A percentile compares a stretch with the other conserved stretches of the same genome.
Conservation (phyloP, 2,888 invertebrate species). For the Pachymerium ferrugineum region DNA sequence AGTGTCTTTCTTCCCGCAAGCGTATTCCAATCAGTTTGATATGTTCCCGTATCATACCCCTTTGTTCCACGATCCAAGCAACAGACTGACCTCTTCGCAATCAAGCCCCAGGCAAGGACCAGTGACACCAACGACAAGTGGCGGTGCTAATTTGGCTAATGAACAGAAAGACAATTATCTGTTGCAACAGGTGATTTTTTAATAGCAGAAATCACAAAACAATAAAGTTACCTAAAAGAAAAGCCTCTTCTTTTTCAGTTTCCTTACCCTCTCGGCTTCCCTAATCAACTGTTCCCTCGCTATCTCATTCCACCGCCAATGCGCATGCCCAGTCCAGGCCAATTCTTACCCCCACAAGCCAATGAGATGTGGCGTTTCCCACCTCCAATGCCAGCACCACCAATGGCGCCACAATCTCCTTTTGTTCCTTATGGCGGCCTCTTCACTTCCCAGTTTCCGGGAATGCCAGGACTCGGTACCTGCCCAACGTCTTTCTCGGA, state of each 20-base stretch:
- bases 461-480: not conserved
- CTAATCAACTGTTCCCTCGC: not conserved
- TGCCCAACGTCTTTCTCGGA: not conserved
- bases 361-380: not conserved
- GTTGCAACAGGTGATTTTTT: too few species aligned
- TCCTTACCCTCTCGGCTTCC: not conserved
- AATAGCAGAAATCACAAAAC: too few species aligned
- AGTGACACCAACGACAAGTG: not conserved
- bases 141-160: not conserved
- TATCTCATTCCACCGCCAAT: constrained; percentile 11
- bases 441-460: not conserved
- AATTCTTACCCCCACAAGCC: not conserved
- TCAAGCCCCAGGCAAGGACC: not conserved
- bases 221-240: too few species aligned
- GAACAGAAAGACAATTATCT: not conserved
- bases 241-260: not conserved
- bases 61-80: not conserved
- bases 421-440: not conserved
- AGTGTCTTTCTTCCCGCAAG: not conserved
- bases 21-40: not conserved
- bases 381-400: not conserved
- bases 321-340: constrained; percentile 21
- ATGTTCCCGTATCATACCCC: not conserved
- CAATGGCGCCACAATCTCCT: not conserved
- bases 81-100: not conserved